Base-by-base conservation (phyloP, 2,888 invertebrate species). In the Eupithecia tripunctaria region DNA sequence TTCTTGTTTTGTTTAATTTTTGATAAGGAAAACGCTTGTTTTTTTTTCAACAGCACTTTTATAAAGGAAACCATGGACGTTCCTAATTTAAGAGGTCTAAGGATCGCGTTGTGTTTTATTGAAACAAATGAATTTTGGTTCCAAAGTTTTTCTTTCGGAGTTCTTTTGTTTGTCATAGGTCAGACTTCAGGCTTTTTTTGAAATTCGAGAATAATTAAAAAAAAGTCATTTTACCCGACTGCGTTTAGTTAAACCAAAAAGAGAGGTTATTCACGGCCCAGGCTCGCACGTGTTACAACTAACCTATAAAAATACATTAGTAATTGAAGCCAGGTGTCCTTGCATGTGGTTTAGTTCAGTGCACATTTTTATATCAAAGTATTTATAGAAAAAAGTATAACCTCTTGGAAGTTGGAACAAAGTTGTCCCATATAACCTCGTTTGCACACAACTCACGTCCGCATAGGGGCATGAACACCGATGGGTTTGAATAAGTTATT, bases 401-500 rank as follows among this genome's bases (percentile, higher is more conserved):
- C 76, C 69, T 68, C 72, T 64, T 82, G 79, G 75, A 82, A 80
- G 82, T 80, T 78, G 75, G 78, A 79, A 76, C 76, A 83, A 84
- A 85, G 80, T 85, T 83, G 84, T 82, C 84, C 82, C 83, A 84
- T 85, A 84, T 84, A 83, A 78, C 78, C 80, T 81, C 77, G 82
- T 87, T 84, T 79, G 85, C 79, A 87, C 80, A 82, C 87, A 80
- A 80, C 82, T 83, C 89, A 89, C 79, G 79, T 77, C 68, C 76
- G 71, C 71, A 74, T 77, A 78, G 77, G 75, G 82, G 82, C 81
- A 83, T 81, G 85, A 85, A 85, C 84, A 78, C 76, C 78, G 83
- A 77, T 79, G 80, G 82, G 79, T 83, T 84, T 89, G 89, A 89
- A 89, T 89, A 89, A 88, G 84, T 88, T 86, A 89, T 87, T 80